Conservation (phyloP, 2,888 invertebrate genomes). For the Keiferia lycopersicella region DNA sequence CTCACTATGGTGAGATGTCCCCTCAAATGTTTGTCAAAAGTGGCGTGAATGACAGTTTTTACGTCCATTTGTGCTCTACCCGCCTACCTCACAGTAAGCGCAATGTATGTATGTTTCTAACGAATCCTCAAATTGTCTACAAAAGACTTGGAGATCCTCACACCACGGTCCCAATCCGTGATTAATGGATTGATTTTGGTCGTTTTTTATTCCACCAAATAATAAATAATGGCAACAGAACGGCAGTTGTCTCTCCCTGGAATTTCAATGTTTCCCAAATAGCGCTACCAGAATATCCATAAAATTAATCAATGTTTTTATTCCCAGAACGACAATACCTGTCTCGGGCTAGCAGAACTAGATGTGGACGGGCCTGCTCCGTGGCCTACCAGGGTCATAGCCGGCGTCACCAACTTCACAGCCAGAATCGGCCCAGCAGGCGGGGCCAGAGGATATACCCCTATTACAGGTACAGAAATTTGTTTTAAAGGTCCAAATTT, state of each 20-base stretch:
- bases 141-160: neutral
- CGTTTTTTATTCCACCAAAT: too few species aligned
- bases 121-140: too few species aligned
- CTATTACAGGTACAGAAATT: conserved; percentile 84
- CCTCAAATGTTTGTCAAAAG: too few species aligned
- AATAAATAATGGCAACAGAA: too few species aligned
- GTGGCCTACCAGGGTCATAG: conserved; percentile 86
- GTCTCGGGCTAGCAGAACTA: conserved; percentile 85
- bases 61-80: too few species aligned
- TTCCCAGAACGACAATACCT: conserved; percentile 85
- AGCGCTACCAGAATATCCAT: neutral
- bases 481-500: too few species aligned
- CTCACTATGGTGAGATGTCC: too few species aligned
- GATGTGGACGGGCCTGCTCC: conserved; percentile 81
- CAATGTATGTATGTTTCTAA: too few species aligned
- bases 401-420: conserved; percentile 83
- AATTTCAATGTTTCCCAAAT: neutral
- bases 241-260: too few species aligned
- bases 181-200: conserved; percentile 60
- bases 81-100: too few species aligned
- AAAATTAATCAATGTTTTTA: neutral
- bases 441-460: conserved; percentile 89
- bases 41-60: too few species aligned
- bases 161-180: conserved; percentile 65
- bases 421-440: conserved; percentile 93